A percentile compares a stretch with the other conserved stretches of the same genome.
phyloP scores from a whole-genome alignment of 2,888 invertebrate genomes.

The Limulus polyphemus region DNA sequence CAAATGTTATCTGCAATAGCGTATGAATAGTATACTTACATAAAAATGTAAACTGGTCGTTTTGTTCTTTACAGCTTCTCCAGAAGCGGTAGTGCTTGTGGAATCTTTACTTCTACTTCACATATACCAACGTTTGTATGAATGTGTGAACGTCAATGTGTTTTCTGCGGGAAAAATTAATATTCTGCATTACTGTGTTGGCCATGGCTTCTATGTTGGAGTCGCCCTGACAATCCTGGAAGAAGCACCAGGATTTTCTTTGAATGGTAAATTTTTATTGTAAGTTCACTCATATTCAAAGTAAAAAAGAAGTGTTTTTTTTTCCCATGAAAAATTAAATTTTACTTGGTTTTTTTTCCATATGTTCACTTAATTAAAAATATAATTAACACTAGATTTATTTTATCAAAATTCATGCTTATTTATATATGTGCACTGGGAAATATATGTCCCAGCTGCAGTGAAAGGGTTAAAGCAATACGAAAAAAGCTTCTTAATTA shows the following conservation, averaged over 20 bases:
- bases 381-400: no score
- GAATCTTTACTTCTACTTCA: constrained; percentile 44
- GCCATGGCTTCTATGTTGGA: constrained; percentile 63
- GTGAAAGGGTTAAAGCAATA: no score
- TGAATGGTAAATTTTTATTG: constrained; percentile 14
- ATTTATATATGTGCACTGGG: no score
- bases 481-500: no score
- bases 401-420: no score
- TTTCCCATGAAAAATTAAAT: background rate
- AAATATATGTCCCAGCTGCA: no score
- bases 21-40: no score
- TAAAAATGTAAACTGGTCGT: background rate
- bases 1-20: no score
- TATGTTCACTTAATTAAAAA: background rate
- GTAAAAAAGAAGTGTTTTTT: no score
- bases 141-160: constrained; percentile 63
- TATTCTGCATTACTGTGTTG: constrained; percentile 60
- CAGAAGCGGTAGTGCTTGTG: constrained; percentile 20
- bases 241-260: constrained; percentile 32
- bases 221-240: constrained; percentile 31
- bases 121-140: constrained; percentile 60
- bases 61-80: constrained; percentile 11
- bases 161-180: constrained; percentile 70
- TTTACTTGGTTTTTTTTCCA: constrained; percentile 4
- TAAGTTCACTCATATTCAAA: no score